A percentile compares a stretch with the other conserved stretches of the same genome.
Evolutionary conservation across 2,113 vertebrate species (phyloP).

Genomic region (Gadus chalcogrammus): DNA sequence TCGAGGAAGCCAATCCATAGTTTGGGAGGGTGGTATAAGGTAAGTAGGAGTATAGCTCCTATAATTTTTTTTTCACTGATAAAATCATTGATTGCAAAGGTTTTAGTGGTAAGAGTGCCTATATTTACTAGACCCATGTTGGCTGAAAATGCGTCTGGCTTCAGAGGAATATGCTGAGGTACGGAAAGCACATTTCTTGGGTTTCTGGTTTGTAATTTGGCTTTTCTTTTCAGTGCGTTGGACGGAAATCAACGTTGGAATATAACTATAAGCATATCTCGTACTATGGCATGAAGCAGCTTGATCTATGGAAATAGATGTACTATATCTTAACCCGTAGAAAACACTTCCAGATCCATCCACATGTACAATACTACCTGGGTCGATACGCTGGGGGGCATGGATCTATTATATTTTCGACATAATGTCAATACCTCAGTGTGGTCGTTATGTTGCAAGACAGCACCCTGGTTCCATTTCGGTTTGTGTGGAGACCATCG

Average conservation of each 20-base stretch:
- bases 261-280: not conserved
- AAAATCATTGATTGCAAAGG: not conserved
- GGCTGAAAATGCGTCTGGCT: no score
- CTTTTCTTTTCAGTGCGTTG: not conserved
- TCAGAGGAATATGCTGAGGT: not conserved
- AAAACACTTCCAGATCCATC: not conserved
- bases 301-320: not conserved
- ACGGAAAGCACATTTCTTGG: not conserved
- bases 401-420: not conserved
- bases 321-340: not conserved
- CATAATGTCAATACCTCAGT: not conserved
- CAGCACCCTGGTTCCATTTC: not conserved
- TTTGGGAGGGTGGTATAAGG: not conserved
- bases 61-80: not conserved
- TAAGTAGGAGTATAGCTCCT: slow-evolving; percentile 1
- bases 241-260: slow-evolving; percentile 1
- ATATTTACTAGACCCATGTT: no score
- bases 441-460: not conserved
- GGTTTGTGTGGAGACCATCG: not conserved
- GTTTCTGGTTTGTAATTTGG: not conserved
- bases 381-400: not conserved
- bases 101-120: no score
- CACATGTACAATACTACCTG: not conserved
- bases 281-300: not conserved
- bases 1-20: not conserved